Base-by-base conservation (phyloP, 2,797 vertebrate species). In the Eremophila alpestris region DNA sequence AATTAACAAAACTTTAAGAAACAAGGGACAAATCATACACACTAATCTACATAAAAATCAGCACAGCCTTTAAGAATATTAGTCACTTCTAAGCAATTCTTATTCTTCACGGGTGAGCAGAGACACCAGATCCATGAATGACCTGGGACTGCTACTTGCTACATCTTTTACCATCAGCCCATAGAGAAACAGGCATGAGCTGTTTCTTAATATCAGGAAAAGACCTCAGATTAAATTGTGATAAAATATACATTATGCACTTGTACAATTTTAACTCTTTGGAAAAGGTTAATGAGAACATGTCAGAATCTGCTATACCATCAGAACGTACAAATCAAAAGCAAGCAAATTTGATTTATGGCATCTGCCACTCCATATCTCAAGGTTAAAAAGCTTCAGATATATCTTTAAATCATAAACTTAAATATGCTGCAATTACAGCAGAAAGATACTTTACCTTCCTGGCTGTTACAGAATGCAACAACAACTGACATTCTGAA, bases 241-340 rank as follows among this genome's bases (percentile, higher is more conserved):
- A 96, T 96, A 95, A 96, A 97, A 96, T 95, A 96, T 97, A 95
- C 95, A 96, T 94, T 92, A 96, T 95, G 95, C 89, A 91, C 89
- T 94, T 87, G 92, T 94, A 90, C 90, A 83, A 63, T 95, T 84
- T 94, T 94, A 97, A 96, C 88, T 96, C 88, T 94, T 95, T 65
- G 85, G 90, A 96, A 95, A 96, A 96, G 96, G 96, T 96, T 96
- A 96, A 96, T 96, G 96, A 96, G 95, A 95, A 95, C 88, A 91
- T 96, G 95, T 95, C 94, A 96, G 94, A 95, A 95, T 95, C 87
- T 96, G 95, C 93, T 95, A 86, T 91, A 95, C 90, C 88, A 94
- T 94, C 86, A 90, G 41, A 96, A 96, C 88, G 74, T 82, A 95
- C 79, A 19, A 94, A 95, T 90, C 88, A 84, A 94, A 95, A 93